Evolutionary conservation across 2,113 vertebrate species (phyloP), one percentile per base, ranked within the genome.

Genomic region (Passer montanus): DNA sequence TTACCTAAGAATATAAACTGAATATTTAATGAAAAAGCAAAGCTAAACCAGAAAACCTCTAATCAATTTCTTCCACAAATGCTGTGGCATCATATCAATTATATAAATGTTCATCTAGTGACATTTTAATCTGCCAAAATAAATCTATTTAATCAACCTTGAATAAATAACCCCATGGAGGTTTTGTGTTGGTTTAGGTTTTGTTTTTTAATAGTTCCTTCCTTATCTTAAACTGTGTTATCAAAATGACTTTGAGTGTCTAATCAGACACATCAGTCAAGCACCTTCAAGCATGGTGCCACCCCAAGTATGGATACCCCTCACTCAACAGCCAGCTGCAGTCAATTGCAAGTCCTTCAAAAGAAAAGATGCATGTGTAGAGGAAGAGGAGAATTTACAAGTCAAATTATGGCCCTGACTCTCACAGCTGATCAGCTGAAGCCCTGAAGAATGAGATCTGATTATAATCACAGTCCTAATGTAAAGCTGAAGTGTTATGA

Each of bases 341-440:
- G 50, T 63, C 90, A 93, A 92, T 95, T 96, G 85, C 43, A 59
- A 92, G 55, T 74, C 55, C 94, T 96, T 93, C 85, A 93, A 95
- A 96, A 94, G 75, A 70, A 93, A 95, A 80, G 72, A 92, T 81
- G 46, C 80, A 92, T 92, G 66, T 90, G 86, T 77, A 81, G 89
- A 94, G 94, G 92, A 97, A 97, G 72, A 95, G 43, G 50, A 92
- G 82, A 89, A 97, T 97, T 96, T 96, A 67, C 89, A 97, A 97
- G 90, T 95, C 79, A 97, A 96, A 96, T 97, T 63, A 90, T 41
- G 72, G 55, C 55, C 88, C 68, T 74, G 72, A 77, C 92, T 97
- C 82, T 55, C 93, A 56, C 63, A 90, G 68, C 75, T 96, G 94
- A 97, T 97, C 95, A 94, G 59, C 68, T 93, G 72, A 90, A 93